Evolutionary conservation across 2,888 invertebrate genomes (phyloP).

Genomic region (Epinotia ramella): DNA sequence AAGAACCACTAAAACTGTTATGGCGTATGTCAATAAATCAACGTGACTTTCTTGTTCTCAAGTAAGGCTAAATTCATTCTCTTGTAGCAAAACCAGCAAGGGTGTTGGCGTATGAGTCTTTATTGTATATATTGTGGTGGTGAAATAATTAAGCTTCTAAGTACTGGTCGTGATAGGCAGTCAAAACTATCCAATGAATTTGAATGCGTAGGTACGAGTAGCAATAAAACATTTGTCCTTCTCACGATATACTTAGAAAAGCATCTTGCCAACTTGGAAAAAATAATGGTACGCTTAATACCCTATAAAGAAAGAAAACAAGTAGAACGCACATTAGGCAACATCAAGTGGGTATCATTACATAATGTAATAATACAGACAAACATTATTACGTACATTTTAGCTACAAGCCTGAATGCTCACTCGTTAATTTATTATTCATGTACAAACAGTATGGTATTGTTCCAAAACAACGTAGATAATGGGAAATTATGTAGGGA

Average conservation of each 20-base stretch:
- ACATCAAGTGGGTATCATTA: slow-evolving; percentile 34
- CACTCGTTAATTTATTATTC: slow-evolving; percentile 73
- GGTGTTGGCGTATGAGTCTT: no score
- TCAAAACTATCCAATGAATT: background rate
- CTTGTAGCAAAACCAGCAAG: no score
- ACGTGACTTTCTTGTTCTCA: no score
- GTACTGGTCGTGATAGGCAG: background rate
- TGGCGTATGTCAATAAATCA: no score
- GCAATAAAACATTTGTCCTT: background rate
- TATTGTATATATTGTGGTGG: no score
- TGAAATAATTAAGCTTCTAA: no score
- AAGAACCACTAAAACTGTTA: no score
- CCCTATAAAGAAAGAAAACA: slow-evolving; percentile 31
- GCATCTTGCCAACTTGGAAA: slow-evolving; percentile 13
- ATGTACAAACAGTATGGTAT: slow-evolving; percentile 58
- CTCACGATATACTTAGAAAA: background rate
- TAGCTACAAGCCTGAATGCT: slow-evolving; percentile 48
- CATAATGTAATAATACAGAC: slow-evolving; percentile 42
- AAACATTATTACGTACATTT: slow-evolving; percentile 41
- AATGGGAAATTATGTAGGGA: slow-evolving; percentile 58
- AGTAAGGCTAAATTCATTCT: no score
- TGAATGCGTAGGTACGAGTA: background rate
- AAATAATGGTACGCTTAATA: slow-evolving; percentile 26
- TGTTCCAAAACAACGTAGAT: slow-evolving; percentile 56
- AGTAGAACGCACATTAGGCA: slow-evolving; percentile 23